These are phyloP conservation scores for Trogon surrucura DNA, from an alignment of 2,113 vertebrate species.

Conservation along the genomic window DNA sequence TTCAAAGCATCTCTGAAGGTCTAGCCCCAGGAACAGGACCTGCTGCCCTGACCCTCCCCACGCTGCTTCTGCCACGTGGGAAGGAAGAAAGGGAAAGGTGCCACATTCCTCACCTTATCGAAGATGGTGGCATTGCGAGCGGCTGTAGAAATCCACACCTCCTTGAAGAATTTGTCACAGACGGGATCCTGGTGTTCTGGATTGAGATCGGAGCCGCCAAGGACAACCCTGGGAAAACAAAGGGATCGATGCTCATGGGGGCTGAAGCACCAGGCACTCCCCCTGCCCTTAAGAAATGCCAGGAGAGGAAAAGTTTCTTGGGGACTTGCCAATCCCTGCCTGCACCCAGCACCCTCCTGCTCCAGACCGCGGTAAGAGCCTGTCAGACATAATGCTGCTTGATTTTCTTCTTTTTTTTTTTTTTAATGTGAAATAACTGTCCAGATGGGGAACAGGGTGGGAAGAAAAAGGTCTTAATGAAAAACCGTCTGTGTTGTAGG, in stretches of 20 bases:
- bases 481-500: neutral
- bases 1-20: neutral
- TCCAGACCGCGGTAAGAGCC: neutral
- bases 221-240: conserved; percentile 80
- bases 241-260: neutral
- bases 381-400: neutral
- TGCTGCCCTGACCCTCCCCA: neutral
- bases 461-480: neutral
- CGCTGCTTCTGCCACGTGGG: neutral
- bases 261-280: neutral
- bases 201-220: conserved; percentile 82
- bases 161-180: conserved; percentile 96
- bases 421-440: conserved; percentile 16
- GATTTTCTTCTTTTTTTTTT: neutral
- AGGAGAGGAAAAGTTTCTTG: neutral
- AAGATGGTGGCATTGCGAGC: conserved; percentile 93
- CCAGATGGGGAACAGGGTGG: conserved; percentile 42
- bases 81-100: neutral
- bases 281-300: neutral
- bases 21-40: neutral
- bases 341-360: neutral
- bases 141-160: conserved; percentile 91
- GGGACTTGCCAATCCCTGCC: neutral
- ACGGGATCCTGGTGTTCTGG: conserved; percentile 89
- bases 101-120: conserved; percentile 79